phyloP scores from a whole-genome alignment of 2,888 invertebrate genomes.

The Agrypnus murinus region DNA sequence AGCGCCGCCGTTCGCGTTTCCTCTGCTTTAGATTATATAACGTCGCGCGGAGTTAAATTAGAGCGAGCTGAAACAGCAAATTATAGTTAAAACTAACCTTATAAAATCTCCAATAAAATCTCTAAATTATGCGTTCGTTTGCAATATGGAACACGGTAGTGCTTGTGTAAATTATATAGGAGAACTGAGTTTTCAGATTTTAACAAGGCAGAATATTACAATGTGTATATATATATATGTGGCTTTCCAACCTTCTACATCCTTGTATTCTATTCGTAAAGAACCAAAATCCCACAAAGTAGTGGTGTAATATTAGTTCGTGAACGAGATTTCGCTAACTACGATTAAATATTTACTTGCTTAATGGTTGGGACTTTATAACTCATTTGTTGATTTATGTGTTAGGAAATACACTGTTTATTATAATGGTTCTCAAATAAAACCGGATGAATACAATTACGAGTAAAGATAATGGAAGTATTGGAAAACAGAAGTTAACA shows the following conservation, averaged over 20 bases:
- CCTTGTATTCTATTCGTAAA: slow-evolving; percentile 25
- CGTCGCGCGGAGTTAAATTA: slow-evolving; percentile 23
- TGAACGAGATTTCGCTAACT: slow-evolving; percentile 41
- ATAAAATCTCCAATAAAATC: slow-evolving; percentile 35
- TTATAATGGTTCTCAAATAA: not conserved
- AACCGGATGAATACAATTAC: no score
- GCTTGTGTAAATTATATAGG: slow-evolving; percentile 35
- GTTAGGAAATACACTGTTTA: not conserved
- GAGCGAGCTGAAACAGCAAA: slow-evolving; percentile 25
- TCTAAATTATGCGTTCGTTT: slow-evolving; percentile 11
- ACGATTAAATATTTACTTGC: slow-evolving; percentile 39
- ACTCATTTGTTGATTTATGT: slow-evolving; percentile 40
- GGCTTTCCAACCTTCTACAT: slow-evolving; percentile 17
- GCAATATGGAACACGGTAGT: slow-evolving; percentile 26
- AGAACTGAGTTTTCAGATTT: slow-evolving; percentile 17
- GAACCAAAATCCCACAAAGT: slow-evolving; percentile 43
- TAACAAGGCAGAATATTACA: slow-evolving; percentile 45
- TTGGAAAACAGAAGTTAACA: no score
- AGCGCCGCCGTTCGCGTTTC: slow-evolving; percentile 25
- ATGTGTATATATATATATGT: slow-evolving; percentile 9
- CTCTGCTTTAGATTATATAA: slow-evolving; percentile 17
- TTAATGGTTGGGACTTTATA: slow-evolving; percentile 39
- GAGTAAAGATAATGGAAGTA: no score
- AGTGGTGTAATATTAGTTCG: slow-evolving; percentile 34
- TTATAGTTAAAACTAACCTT: slow-evolving; percentile 32